Base-by-base conservation (phyloP, 2,888 invertebrate genomes). In the Idaea straminata region DNA sequence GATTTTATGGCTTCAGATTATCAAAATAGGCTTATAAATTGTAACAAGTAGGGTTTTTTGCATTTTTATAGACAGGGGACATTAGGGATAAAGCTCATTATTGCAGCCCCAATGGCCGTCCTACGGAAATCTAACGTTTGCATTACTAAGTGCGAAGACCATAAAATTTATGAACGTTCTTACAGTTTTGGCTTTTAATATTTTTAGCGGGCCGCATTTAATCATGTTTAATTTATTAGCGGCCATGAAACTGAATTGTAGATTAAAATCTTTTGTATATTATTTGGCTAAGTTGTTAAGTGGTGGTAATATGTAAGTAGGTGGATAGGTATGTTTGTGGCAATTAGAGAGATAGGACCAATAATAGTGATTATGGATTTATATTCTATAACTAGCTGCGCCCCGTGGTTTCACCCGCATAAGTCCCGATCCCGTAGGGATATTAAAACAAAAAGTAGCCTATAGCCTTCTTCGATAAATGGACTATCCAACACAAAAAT, bases 21-120 rank as follows among this genome's bases (percentile, higher is more conserved):
- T 59, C 15, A 59, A 59, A 59, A 59, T 59, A 59, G 58, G 15
- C 15, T 59, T 59, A 16, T 59, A 59, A 59, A 59, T 59, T 59
- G 34, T 59, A 25, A 59, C 59, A 59, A 59, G 59, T 16, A 16
- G 16, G 58, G 0, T 58, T 16, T 15, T 58, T 47, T 47, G 47
- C 47, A 47, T 47, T 47, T 47, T 47, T 47, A 47, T 47, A 47
- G 47, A 47, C 47, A 47, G 47, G 47, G 47, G 47, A 47, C 47
- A 47, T 47, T 47, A 47, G 47, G 47, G 47, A 47, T 47, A 47
- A 47, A 47, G 47, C 47, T 47, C 47, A 47, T 47, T 47, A 47
- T 47, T 47, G 47, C 47, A 10, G 47, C 47, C 47, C 10, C 47
- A 47, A 47, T 47, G 47, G 47, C 47, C 10, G 13, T 47, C 13